Percentiles rank a stretch among this genome's conserved stretches.
Conservation (phyloP, 2,113 vertebrate genomes). For the Marmota flaviventris region DNA sequence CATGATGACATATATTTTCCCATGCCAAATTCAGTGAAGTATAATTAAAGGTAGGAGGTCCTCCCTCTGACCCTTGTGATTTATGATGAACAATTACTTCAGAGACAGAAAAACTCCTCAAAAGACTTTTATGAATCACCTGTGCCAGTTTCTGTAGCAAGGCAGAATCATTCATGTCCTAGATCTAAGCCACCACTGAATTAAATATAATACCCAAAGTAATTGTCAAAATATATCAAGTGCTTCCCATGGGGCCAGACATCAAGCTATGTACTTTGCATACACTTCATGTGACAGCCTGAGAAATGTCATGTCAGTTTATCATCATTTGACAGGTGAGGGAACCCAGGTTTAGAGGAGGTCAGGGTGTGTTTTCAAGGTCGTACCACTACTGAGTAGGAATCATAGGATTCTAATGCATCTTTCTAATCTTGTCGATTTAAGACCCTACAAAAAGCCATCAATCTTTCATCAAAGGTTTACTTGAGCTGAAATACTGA, state of each 20-base stretch:
- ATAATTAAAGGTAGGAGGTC: neutral
- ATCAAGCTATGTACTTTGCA: neutral
- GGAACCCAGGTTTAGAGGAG: neutral
- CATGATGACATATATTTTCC: neutral
- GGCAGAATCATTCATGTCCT: neutral
- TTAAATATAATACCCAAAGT: neutral
- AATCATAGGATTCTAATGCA: neutral
- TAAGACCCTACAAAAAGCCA: neutral
- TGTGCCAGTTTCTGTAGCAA: neutral
- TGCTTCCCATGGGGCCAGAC: neutral
- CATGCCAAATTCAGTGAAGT: neutral
- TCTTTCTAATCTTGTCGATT: neutral
- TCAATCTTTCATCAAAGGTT: neutral
- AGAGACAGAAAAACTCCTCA: neutral
- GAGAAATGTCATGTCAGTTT: neutral
- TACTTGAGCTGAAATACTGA: neutral
- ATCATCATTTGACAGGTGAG: neutral
- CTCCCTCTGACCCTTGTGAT: neutral
- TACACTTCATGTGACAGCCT: neutral
- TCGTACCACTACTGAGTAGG: neutral
- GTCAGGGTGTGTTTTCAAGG: neutral
- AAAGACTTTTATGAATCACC: neutral
- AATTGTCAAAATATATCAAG: neutral
- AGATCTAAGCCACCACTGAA: neutral
- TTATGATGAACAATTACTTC: conserved; percentile 20